Conservation (phyloP, 2,888 invertebrate genomes). For the Macrosiphum euphorbiae region DNA sequence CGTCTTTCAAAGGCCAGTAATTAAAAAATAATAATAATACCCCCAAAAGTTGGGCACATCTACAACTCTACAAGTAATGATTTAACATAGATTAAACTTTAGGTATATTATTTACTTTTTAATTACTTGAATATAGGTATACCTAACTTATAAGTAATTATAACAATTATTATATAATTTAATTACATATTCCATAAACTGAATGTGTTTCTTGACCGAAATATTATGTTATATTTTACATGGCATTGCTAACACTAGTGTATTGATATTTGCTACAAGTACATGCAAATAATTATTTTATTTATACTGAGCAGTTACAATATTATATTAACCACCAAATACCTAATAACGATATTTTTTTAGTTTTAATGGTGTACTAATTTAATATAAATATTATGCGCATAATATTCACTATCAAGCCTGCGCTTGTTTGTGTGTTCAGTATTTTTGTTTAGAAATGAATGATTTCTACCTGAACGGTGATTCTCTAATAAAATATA, state of each 20-base stretch:
- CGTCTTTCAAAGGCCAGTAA: constrained; percentile 47
- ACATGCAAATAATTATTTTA: neutral
- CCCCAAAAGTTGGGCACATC: neutral
- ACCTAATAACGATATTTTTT: neutral
- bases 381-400: neutral
- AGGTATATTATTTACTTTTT: neutral
- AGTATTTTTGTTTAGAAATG: too few species aligned
- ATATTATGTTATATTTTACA: neutral
- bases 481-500: neutral
- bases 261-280: neutral
- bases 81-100: constrained; percentile 5
- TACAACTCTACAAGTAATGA: neutral
- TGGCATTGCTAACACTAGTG: neutral
- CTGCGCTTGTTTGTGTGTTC: neutral
- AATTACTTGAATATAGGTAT: neutral
- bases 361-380: neutral
- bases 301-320: neutral
- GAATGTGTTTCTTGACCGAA: neutral
- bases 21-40: constrained; percentile 52
- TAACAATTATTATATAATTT: constrained; percentile 2
- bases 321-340: neutral
- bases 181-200: neutral
- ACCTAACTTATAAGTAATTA: neutral
- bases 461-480: neutral
- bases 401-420: neutral